Evolutionary conservation across 1,140 invertebrate species (phyloP), one percentile per base, ranked within the genome.

Genomic region (Tenebrio molitor): DNA sequence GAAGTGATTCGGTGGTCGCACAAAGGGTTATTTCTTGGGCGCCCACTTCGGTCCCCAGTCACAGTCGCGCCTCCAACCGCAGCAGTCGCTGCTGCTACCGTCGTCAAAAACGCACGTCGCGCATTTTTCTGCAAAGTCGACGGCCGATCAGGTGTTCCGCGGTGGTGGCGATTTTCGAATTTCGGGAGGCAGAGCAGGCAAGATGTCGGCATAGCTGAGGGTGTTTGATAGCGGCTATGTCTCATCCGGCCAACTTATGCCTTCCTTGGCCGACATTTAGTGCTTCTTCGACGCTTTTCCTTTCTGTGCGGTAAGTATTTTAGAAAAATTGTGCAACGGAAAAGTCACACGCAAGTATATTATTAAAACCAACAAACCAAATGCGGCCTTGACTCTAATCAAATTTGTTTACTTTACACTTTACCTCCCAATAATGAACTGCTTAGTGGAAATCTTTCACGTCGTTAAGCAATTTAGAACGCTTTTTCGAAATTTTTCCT

Each of bases 201-300:
- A 88, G 87, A 88, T 88, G 87, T 88, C 87, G 87, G 87, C 87
- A 88, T 88, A 88, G 87, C 87, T 88, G 87, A 87, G 84, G 84
- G 84, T 83, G 81, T 82, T 86, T 83, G 84, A 84, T 79, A 85
- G 83, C 87, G 87, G 87, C 87, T 88, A 85, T 88, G 87, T 86
- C 86, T 86, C 87, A 88, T 88, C 87, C 82, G 85, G 87, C 87
- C 87, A 88, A 83, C 86, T 88, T 85, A 85, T 69, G 65, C 76
- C 79, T 79, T 68, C 72, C 71, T 71, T 17, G 7, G 12, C 21
- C 16, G 19, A 29, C 46, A 10, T 25, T 33, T 10, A 34, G 50
- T 15, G 19, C n/a, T 58, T 58, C n/a, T n/a, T n/a, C n/a, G n/a
- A n/a, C n/a, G n/a, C n/a, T 58, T 58, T 21, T n/a, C 19, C 10